phyloP scores from a whole-genome alignment of 2,888 invertebrate genomes.

The Octodonta nipae region DNA sequence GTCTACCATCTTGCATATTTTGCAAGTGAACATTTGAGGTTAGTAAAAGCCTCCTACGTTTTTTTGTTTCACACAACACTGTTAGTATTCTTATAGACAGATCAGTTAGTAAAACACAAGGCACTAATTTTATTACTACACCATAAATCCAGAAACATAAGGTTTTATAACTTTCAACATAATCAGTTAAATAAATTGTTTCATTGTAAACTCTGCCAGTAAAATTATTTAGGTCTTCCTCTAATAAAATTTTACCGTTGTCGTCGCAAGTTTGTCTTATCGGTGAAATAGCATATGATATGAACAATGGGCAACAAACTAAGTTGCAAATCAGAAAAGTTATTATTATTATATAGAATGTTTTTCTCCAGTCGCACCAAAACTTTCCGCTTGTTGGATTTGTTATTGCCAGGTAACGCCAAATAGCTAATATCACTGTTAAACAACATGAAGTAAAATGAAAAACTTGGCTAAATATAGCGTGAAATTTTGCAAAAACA shows the following conservation, averaged over 20 bases:
- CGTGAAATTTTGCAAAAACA: conserved; percentile 77
- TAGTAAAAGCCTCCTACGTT: conserved; percentile 53
- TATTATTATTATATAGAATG: conserved; percentile 58
- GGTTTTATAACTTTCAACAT: conserved; percentile 45
- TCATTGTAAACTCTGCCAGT: too few species aligned
- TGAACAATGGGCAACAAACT: conserved; percentile 70
- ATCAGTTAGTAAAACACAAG: conserved; percentile 75
- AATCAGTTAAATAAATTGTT: too few species aligned
- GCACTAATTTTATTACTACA: conserved; percentile 81
- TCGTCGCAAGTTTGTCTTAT: conserved; percentile 38
- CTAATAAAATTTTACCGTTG: too few species aligned
- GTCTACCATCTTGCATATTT: conserved; percentile 38
- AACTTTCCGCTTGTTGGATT: conserved; percentile 66
- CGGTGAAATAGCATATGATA: conserved; percentile 60
- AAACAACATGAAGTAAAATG: conserved; percentile 88
- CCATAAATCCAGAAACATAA: conserved; percentile 86
- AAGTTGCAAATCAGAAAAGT: conserved; percentile 74
- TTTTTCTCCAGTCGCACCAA: conserved; percentile 71
- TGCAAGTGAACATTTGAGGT: conserved; percentile 43
- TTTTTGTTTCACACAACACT: conserved; percentile 67
- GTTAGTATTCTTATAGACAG: conserved; percentile 64
- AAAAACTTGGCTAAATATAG: conserved; percentile 75
- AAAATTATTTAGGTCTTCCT: too few species aligned
- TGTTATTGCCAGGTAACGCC: conserved; percentile 79
- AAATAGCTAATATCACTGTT: conserved; percentile 82